Base-by-base conservation (phyloP, 2,888 invertebrate species). In the Agonopterix alstromeriana region DNA sequence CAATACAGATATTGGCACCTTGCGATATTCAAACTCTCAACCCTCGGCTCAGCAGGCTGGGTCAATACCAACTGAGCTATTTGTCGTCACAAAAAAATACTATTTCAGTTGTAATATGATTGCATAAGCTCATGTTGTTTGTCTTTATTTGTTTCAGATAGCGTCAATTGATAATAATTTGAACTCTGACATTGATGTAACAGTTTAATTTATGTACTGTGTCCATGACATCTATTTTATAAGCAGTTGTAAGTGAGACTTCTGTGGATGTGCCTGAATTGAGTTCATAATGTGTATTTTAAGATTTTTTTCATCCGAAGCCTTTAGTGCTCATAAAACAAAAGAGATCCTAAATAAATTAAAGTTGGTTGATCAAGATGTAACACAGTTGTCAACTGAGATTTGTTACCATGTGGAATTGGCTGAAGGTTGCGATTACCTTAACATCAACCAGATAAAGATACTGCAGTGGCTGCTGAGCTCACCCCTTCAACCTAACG, bases 341-440 rank as follows among this genome's bases (percentile, higher is more conserved):
- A 77, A 80, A 50, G 91, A 91, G 67, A 86, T 92, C 52, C 71
- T 93, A 40, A 73, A 76, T 36, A 91, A 90, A 63, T 73, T 93
- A 52, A 89, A 90, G 66, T 49, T 60, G 35, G 76, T 90, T 48
- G 84, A 89, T 65, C 45, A 64, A 12, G 76, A 86, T 53, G 79
- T 94, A n/a, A 71, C 61, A 41, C 68, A 81, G 36, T 58, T 95
- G 11, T 89, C 92, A 49, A 93, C 93, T 5, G 97, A 97, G 82
- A 85, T 93, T 55, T 97, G 97, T 82, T 97, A 93, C 79, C 94
- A 97, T 75, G 90, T 97, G 51, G 94, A 95, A 74, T 77, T 91
- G 17, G 73, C 65, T 12, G 83, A 88, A 51, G 80, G 81, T 38
- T n/a, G n/a, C n/a, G 77, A 87, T 51, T 74, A 77, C 55, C 78